Evolutionary conservation across 2,113 vertebrate species (phyloP), one percentile per base, ranked within the genome.

Genomic region (Engystomops pustulosus): DNA sequence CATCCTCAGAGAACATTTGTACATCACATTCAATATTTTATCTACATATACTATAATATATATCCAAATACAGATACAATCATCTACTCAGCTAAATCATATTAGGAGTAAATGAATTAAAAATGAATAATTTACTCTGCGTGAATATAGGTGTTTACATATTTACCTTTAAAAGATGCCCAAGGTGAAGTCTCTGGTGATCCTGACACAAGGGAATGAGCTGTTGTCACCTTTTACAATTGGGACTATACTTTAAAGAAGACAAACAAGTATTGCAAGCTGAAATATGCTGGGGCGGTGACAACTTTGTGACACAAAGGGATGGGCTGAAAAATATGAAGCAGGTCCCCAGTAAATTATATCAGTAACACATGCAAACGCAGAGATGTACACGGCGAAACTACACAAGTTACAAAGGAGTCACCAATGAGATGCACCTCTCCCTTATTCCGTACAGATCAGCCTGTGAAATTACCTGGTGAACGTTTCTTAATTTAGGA

Each of bases 221-320:
- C 32, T 25, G n/a, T 49, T 79, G 65, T 58, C 74, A 78, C 62
- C 15, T 44, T 72, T 51, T 25, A 85, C 74, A 85, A 85, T 58
- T 55, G 45, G 67, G 78, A 79, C 83, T 85, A 70, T 79, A 23
- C 74, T 44, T 84, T 70, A 32, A 78, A 84, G 83, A 79, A 68
- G 75, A 11, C 74, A 79, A 85, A 85, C 83, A 55, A 70, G 83
- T 85, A 69, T 58, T 58, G 83, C 83, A 85, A 70, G 74, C 10
- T 68, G 41, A 79, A 69, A 34, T 79, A 85, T 85, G 83, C 10
- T 41, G 83, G n/a, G 83, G 83, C 47, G 65, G 82, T 69, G 7
- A 84, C 58, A 84, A 36, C 49, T 68, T 70, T 45, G 65, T 85
- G 83, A 85, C 82, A 58, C 7, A 53, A 34, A 85, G 83, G 75